Evolutionary conservation across 1,140 invertebrate genomes (phyloP).

Genomic region (Tribolium madens): DNA sequence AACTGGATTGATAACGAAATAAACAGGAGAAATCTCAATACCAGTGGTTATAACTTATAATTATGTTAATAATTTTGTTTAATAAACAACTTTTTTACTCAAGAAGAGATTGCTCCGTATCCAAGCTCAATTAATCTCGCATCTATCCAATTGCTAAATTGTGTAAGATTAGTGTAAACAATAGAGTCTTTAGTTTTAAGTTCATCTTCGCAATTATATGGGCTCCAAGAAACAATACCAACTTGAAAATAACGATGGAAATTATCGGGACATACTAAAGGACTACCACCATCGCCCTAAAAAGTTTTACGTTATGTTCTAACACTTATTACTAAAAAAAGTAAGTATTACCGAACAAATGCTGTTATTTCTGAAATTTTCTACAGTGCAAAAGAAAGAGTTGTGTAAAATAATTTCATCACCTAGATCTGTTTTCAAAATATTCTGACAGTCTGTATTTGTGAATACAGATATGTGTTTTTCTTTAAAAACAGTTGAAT

Average conservation of each 20-base stretch:
- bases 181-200: constrained; percentile 68
- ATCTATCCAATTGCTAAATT: constrained; percentile 74
- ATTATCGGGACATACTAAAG: constrained; percentile 65
- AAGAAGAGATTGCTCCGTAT: neutral
- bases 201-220: constrained; percentile 67
- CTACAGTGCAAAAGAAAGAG: neutral
- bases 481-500: too few species aligned
- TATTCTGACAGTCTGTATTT: too few species aligned
- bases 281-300: constrained; percentile 64
- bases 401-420: neutral
- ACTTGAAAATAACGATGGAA: constrained; percentile 70
- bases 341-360: constrained; percentile 56
- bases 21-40: constrained; percentile 50
- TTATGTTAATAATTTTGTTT: neutral
- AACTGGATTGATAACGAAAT: constrained; percentile 71
- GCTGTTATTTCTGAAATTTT: neutral
- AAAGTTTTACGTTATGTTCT: neutral
- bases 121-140: constrained; percentile 64
- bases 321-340: neutral
- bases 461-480: too few species aligned
- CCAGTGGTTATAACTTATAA: constrained; percentile 45
- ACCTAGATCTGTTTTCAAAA: too few species aligned
- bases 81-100: too few species aligned
- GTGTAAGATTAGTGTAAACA: constrained; percentile 75
- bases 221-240: constrained; percentile 75